Percentiles rank a stretch among this genome's conserved stretches.
Evolutionary conservation across 1,140 invertebrate genomes (phyloP).

Genomic region (Ooceraea biroi): DNA sequence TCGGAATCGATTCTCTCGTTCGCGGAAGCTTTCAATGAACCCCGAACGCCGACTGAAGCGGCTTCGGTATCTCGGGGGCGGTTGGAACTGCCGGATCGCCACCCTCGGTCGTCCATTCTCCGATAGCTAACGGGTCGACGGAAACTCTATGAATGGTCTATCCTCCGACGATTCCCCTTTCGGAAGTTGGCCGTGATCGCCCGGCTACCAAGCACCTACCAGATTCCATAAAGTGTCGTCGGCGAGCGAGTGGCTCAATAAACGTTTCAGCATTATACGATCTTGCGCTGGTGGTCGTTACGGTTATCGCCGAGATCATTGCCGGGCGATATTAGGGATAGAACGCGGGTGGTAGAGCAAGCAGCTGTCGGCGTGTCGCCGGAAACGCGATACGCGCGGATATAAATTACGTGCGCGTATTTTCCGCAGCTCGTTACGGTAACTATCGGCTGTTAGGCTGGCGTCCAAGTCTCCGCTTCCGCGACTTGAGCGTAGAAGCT

Average conservation of each 20-base stretch:
- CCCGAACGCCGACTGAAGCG: conserved; percentile 41
- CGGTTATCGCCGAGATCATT: conserved; percentile 35
- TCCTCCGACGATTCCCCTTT: conserved; percentile 51
- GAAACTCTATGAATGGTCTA: conserved; percentile 58
- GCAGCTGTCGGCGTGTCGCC: neutral
- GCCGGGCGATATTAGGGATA: neutral
- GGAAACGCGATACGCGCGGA: neutral
- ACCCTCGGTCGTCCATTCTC: conserved; percentile 26
- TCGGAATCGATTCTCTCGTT: conserved; percentile 19
- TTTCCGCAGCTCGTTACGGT: neutral
- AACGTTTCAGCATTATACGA: conserved; percentile 54
- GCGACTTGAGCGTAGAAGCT: neutral
- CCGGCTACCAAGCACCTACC: conserved; percentile 22
- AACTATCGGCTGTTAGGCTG: neutral
- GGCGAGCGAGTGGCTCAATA: conserved; percentile 42
- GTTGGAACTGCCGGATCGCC: conserved; percentile 11
- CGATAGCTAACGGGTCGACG: conserved; percentile 51
- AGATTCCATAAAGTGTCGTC: conserved; percentile 56
- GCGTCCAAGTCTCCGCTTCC: neutral
- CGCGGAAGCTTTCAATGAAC: conserved; percentile 50
- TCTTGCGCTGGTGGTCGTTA: conserved; percentile 30
- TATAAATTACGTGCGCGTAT: conserved; percentile 10
- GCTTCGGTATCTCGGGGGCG: conserved; percentile 17
- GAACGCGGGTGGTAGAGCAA: neutral
- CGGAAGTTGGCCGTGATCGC: conserved; percentile 41